A percentile compares a stretch with the other conserved stretches of the same genome.
Evolutionary conservation across 2,113 vertebrate genomes (phyloP).

Genomic region (Xiphophorus maculatus): DNA sequence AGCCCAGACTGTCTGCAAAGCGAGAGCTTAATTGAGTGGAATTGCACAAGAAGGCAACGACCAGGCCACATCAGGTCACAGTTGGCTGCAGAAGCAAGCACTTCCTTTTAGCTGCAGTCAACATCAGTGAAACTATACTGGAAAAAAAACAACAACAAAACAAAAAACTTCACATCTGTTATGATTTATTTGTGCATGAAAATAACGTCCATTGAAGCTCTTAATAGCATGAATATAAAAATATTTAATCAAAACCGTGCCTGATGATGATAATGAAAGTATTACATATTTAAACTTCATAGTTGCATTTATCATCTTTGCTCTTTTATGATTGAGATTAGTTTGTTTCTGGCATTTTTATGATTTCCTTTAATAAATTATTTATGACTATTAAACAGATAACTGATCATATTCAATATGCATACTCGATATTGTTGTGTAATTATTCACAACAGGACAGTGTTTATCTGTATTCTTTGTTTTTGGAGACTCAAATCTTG

Average conservation of each 20-base stretch:
- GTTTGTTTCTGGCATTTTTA: not conserved
- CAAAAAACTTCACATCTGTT: not conserved
- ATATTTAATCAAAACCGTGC: not conserved
- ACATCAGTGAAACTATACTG: not conserved
- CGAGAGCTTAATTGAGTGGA: too few species aligned
- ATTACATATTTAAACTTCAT: too few species aligned
- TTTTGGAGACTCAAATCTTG: slow-evolving; percentile 39
- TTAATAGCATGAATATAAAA: not conserved
- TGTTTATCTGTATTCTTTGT: slow-evolving; percentile 25
- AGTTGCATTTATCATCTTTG: not conserved
- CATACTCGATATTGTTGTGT: slow-evolving; percentile 8
- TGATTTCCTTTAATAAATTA: not conserved
- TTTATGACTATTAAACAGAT: not conserved
- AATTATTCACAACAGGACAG: slow-evolving; percentile 22
- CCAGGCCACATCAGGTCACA: not conserved
- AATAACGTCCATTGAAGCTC: not conserved
- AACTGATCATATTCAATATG: not conserved
- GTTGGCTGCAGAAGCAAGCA: not conserved
- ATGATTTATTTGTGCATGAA: not conserved
- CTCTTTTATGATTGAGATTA: not conserved
- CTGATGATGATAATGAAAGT: not conserved
- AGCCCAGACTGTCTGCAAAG: too few species aligned
- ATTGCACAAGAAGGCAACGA: too few species aligned
- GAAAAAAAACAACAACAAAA: too few species aligned
- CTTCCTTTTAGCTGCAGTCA: too few species aligned